These are phyloP conservation scores for Elysia crispata DNA, from an alignment of 2,888 invertebrate species.

Conservation along the genomic window DNA sequence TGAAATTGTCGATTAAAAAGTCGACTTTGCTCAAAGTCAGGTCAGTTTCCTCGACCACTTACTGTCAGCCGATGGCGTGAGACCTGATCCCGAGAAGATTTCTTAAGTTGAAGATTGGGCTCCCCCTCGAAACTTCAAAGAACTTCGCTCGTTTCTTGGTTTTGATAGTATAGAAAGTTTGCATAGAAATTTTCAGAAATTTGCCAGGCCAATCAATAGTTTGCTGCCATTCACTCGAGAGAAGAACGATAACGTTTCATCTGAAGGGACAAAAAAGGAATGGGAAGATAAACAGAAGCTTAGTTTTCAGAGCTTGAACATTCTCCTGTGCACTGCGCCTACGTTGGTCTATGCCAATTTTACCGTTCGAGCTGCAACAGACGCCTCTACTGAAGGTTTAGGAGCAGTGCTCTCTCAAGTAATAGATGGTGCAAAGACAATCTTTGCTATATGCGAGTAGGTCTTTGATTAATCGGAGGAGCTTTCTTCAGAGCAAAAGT, in stretches of 20 bases:
- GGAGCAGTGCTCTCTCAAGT: conserved; percentile 53
- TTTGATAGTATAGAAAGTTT: too few species aligned
- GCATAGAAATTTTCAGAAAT: too few species aligned
- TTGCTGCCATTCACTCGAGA: conserved; percentile 3
- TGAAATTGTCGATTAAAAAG: too few species aligned
- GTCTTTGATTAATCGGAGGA: conserved; percentile 46
- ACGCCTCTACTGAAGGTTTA: conserved; percentile 45
- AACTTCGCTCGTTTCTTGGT: conserved; percentile 10
- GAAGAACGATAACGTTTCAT: neutral
- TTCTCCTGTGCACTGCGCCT: conserved; percentile 1
- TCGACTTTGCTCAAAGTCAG: neutral
- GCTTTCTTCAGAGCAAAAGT: conserved; percentile 51
- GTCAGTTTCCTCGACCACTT: conserved; percentile 25
- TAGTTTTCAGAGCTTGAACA: conserved; percentile 33
- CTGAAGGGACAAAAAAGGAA: neutral
- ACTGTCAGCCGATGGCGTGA: conserved; percentile 29
- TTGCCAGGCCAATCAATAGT: conserved; percentile 22
- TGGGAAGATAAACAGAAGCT: conserved; percentile 27
- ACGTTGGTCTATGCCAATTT: conserved; percentile 40
- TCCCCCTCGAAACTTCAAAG: conserved; percentile 9
- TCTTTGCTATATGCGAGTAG: conserved; percentile 50
- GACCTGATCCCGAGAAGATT: conserved; percentile 22
- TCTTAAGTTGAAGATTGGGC: conserved; percentile 7
- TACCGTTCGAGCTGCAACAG: conserved; percentile 48
- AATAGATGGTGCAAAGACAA: conserved; percentile 38